These are phyloP conservation scores for Hymenochirus boettgeri DNA, from an alignment of 2,113 vertebrate genomes.

Conservation along the genomic window DNA sequence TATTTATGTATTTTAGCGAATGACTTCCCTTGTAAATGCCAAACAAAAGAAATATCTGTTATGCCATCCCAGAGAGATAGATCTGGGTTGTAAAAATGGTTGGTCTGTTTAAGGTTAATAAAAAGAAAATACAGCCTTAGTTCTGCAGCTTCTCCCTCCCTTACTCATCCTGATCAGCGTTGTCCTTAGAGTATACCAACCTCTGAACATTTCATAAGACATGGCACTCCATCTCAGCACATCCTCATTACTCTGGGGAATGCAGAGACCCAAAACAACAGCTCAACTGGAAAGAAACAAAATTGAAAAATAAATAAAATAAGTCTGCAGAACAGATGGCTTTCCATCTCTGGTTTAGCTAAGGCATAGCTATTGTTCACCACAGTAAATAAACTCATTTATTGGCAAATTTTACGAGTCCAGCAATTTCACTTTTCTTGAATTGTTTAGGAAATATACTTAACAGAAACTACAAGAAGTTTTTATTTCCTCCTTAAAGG, in stretches of 20 bases:
- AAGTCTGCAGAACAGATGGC: slow-evolving; percentile 1
- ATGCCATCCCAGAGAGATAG: no score
- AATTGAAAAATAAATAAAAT: slow-evolving; percentile 28
- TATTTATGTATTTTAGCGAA: no score
- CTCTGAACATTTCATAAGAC: slow-evolving; percentile 16
- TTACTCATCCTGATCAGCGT: not conserved
- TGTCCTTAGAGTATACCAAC: slow-evolving; percentile 20
- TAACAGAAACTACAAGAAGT: no score
- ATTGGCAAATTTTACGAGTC: no score
- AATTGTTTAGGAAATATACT: no score
- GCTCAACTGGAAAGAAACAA: slow-evolving; percentile 28
- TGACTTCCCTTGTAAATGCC: no score
- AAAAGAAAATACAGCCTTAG: not conserved
- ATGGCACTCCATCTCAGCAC: slow-evolving; percentile 15
- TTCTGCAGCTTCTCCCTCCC: not conserved
- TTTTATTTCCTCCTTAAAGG: no score
- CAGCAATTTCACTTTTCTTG: no score
- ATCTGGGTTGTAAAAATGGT: no score
- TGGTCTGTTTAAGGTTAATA: not conserved
- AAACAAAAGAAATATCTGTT: no score
- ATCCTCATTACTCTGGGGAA: slow-evolving; percentile 22
- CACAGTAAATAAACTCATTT: not conserved
- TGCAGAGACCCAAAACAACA: slow-evolving; percentile 31
- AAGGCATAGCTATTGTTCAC: not conserved
- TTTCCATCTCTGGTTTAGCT: not conserved